A percentile compares a stretch with the other conserved stretches of the same genome.
Conservation (phyloP, 2,113 vertebrate species). For the Oryzias woworae region DNA sequence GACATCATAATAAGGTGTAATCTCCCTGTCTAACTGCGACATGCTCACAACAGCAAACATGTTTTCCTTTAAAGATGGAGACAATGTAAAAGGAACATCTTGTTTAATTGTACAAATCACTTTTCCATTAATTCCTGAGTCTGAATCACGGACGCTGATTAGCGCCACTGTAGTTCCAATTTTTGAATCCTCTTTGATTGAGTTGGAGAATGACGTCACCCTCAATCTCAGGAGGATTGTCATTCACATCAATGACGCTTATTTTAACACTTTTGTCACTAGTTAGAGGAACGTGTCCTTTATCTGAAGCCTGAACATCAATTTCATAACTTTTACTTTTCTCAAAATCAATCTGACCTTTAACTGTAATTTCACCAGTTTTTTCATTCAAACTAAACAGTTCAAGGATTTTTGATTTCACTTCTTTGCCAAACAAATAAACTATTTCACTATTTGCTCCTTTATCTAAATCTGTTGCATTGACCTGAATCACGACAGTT, state of each 20-base stretch:
- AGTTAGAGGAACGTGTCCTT: constrained; percentile 2
- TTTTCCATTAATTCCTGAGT: constrained; percentile 59
- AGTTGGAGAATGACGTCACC: constrained; percentile 84
- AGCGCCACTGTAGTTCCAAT: constrained; percentile 55
- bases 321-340: constrained; percentile 32
- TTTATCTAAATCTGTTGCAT: constrained; percentile 60
- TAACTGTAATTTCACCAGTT: constrained; percentile 57
- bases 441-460: constrained; percentile 52
- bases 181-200: constrained; percentile 64
- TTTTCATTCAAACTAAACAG: constrained; percentile 49
- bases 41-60: constrained; percentile 58
- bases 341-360: constrained; percentile 54
- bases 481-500: constrained; percentile 41
- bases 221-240: constrained; percentile 83
- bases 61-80: constrained; percentile 55
- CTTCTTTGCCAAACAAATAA: constrained; percentile 51
- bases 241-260: constrained; percentile 45
- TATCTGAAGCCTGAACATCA: constrained; percentile 60
- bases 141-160: constrained; percentile 52
- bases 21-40: constrained; percentile 51
- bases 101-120: constrained; percentile 48
- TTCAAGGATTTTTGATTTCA: constrained; percentile 38
- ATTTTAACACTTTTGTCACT: constrained; percentile 47
- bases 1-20: constrained; percentile 47
- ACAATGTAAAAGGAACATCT: constrained; percentile 52